Base-by-base conservation (phyloP, 2,888 invertebrate species). In the Empis livida region DNA sequence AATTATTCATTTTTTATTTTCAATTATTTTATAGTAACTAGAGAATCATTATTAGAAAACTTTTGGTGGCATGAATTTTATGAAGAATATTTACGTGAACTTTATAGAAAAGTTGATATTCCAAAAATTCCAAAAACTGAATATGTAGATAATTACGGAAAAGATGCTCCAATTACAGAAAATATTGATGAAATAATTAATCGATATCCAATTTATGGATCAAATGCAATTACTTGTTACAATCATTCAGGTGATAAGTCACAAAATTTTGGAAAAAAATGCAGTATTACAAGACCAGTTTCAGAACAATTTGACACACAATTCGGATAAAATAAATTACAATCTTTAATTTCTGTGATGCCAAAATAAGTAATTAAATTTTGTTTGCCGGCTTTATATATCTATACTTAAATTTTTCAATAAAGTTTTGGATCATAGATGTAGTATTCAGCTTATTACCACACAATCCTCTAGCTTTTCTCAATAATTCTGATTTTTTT, bases 11-110 rank as follows among this genome's bases (percentile, higher is more conserved):
- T 20, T 27, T 27, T 27, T 8, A 6, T 27, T 9, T 27, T 27
- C 8, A 8, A 8, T 27, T 27, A 8, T 27, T 6, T 27, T 27
- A 8, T 27, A 27, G 23, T 27, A 27, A 27, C 23, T 8, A 27
- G 67, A 0, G 57, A 55, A 8, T 57, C 56, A 39, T 59, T 59
- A 6, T 55, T 60, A 49, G 61, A 66, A 39, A 60, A 67, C 46
- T 66, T 64, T 20, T 49, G 66, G 5, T 66, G 65, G 64, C 57
- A 64, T 45, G 63, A 66, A 46, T 57, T 66, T 5, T 63, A 60
- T 42, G 57, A 58, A 17, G 65, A 67, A 46, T 67, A 67, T 37
- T 55, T 62, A 14, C 61, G 63, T 3, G 55, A 60, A 10, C 57
- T 57, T 17, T 53, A 61, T 46, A 43, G 55, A 46, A 42, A 50